Evolutionary conservation across 2,797 vertebrate species (phyloP).

Genomic region (Syngnathus acus): DNA sequence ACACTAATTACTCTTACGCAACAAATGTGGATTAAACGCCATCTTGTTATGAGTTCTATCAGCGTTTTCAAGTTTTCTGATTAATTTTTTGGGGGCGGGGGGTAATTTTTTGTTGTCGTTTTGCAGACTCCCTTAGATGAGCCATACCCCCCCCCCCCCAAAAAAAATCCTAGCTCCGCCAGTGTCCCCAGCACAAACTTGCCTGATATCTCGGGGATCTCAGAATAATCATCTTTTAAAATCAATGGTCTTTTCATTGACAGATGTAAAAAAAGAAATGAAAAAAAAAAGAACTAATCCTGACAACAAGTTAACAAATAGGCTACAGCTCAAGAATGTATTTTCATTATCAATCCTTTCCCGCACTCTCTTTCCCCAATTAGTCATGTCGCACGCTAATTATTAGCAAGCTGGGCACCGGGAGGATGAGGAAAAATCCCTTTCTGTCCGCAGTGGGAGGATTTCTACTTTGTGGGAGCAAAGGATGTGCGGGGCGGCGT

Average conservation of each 20-base stretch:
- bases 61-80: no score
- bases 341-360: constrained; percentile 11
- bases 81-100: no score
- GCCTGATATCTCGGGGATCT: no score
- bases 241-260: no score
- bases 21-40: neutral
- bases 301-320: neutral
- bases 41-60: neutral
- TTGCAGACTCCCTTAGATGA: no score
- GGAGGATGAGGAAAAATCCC: constrained; percentile 42
- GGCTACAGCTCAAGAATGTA: neutral
- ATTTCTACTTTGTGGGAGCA: constrained; percentile 42
- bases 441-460: constrained; percentile 41
- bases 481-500: constrained; percentile 51
- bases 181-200: no score
- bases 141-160: no score
- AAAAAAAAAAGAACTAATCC: no score
- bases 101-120: no score
- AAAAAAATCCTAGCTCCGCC: no score
- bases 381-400: constrained; percentile 51
- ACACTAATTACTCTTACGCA: neutral
- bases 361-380: constrained; percentile 35
- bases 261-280: no score
- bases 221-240: no score
- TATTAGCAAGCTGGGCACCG: constrained; percentile 50